phyloP scores from a whole-genome alignment of 1,140 invertebrate species.

The Diploscapter pachys region DNA sequence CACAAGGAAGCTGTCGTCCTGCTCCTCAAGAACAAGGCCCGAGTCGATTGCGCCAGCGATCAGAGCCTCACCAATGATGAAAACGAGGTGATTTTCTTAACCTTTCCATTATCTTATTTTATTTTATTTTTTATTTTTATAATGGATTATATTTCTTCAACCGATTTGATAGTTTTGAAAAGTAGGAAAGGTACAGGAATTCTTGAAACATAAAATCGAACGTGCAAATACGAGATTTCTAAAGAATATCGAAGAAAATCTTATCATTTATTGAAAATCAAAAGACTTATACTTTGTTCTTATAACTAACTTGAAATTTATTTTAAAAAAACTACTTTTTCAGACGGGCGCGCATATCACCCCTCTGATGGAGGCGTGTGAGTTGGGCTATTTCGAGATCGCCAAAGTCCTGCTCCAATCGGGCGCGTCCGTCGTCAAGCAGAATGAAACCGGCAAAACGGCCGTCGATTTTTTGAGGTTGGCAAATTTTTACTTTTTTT shows the following conservation, averaged over 20 bases:
- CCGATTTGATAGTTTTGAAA: too few relatives aligned
- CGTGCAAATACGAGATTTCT: too few relatives aligned
- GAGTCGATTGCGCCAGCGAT: constrained; percentile 1
- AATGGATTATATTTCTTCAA: too few relatives aligned
- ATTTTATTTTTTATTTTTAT: too few relatives aligned
- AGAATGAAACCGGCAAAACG: constrained; percentile 3
- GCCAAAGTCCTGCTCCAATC: background rate
- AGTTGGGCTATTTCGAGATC: background rate
- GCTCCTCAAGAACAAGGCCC: background rate
- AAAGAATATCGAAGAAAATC: too few relatives aligned
- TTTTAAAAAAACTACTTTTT: background rate
- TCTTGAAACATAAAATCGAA: background rate
- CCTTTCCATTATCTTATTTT: too few relatives aligned
- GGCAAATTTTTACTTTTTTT: too few relatives aligned
- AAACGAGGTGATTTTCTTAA: background rate
- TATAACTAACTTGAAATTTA: too few relatives aligned
- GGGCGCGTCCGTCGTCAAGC: background rate
- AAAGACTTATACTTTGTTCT: too few relatives aligned
- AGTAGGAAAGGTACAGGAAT: background rate
- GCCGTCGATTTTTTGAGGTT: background rate
- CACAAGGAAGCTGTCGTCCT: background rate
- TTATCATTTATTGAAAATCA: too few relatives aligned
- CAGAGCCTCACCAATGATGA: background rate
- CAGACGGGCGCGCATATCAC: constrained; percentile 7
- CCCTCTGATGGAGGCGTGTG: constrained; percentile 8